Evolutionary conservation across 2,113 vertebrate genomes (phyloP), one percentile per base, ranked within the genome.

Genomic region (Callaeas wilsoni): DNA sequence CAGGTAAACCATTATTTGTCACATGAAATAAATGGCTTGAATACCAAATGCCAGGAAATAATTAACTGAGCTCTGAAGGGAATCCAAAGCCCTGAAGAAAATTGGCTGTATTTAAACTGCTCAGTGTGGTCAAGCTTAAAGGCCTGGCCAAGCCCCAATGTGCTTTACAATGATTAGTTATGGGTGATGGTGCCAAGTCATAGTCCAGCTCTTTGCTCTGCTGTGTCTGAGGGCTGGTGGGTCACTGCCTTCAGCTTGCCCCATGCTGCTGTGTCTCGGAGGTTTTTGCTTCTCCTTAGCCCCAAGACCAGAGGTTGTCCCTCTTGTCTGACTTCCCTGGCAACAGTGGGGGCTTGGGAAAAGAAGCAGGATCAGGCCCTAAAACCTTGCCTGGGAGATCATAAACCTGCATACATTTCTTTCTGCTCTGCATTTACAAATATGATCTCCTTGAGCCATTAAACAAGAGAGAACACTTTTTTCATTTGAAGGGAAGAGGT

Each of bases 181-280:
- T 23, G 13, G 13, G 12, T 46, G 47, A 47, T 50, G 23, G 13
- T 76, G 67, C 84, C 68, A 77, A 55, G 49, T 35, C 30, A 12
- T 25, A 63, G 75, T 9, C 39, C 41, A 71, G 12, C 13, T 81
- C 63, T 57, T 16, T 2, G 6, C n/a, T 50, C 35, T 67, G 21
- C 64, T 4, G 12, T 71, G 39, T 8, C 19, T 57, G 46, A 82
- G n/a, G n/a, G 44, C 47, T 35, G 56, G 37, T 2, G 3, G 16
- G 53, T 68, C 27, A 29, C 29, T 50, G 53, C 12, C 29, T 50
- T 16, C 2, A 14, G 33, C 44, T 32, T 73, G 32, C 6, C 26
- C 17, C 27, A 16, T 1, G 0, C 10, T 69, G 16, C 44, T 64
- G 12, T 0, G 1, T 46, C 37, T 69, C 0, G 0, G 33, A 84